A percentile compares a stretch with the other conserved stretches of the same genome.
Evolutionary conservation across 1,140 invertebrate species (phyloP).

Genomic region (Procambarus clarkii): DNA sequence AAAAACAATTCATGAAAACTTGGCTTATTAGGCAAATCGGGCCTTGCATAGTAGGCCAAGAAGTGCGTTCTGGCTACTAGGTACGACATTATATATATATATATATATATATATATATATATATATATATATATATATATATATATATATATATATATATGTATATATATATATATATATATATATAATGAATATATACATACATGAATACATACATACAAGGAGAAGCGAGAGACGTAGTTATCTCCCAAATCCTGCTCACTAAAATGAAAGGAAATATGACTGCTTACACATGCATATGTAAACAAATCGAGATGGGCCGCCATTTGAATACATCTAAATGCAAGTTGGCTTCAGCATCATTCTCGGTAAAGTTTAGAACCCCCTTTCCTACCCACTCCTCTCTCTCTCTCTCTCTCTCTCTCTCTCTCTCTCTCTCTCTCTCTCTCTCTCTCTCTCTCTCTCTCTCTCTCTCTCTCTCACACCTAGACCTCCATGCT

Average conservation of each 20-base stretch:
- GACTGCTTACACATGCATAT: constrained; percentile 62
- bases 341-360: constrained; percentile 49
- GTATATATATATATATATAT: background rate
- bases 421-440: too few relatives aligned
- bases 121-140: too few relatives aligned
- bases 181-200: background rate
- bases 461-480: too few relatives aligned
- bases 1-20: too few relatives aligned
- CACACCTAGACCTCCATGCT: constrained; percentile 16
- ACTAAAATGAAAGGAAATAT: constrained; percentile 63
- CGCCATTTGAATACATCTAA: constrained; percentile 60
- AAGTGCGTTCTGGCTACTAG: too few relatives aligned
- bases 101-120: too few relatives aligned
- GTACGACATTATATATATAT: too few relatives aligned
- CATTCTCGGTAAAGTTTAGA: constrained; percentile 34
- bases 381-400: constrained; percentile 14
- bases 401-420: background rate
- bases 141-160: too few relatives aligned
- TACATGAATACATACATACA: constrained; percentile 23
- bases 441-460: too few relatives aligned
- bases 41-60: too few relatives aligned
- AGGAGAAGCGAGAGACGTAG: constrained; percentile 4
- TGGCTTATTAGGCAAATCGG: too few relatives aligned
- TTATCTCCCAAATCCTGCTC: constrained; percentile 41
- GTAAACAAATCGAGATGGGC: constrained; percentile 58